Evolutionary conservation across 2,797 vertebrate species (phyloP).

Genomic region (Centroberyx gerrardi): DNA sequence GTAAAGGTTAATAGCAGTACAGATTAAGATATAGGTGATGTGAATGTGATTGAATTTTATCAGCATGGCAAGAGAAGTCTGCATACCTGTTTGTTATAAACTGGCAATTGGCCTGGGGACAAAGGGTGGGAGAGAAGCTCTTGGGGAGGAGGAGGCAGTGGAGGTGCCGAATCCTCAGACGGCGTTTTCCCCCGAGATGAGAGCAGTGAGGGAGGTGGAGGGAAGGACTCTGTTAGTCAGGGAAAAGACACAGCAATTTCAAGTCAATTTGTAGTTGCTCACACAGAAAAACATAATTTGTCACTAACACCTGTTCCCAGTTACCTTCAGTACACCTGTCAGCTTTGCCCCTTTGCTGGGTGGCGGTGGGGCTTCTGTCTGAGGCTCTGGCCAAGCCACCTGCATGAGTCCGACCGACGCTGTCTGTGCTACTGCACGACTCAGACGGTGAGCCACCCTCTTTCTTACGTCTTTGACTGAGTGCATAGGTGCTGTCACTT

Average conservation of each 20-base stretch:
- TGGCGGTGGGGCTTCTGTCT: slow-evolving; percentile 30
- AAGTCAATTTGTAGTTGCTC: slow-evolving; percentile 1
- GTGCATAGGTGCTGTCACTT: slow-evolving; percentile 41
- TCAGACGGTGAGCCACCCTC: slow-evolving; percentile 39
- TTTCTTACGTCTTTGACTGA: slow-evolving; percentile 42
- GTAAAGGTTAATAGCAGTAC: neutral
- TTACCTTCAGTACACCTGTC: slow-evolving; percentile 62
- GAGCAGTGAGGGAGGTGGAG: slow-evolving; percentile 46
- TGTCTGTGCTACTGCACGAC: slow-evolving; percentile 12
- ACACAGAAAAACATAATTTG: neutral
- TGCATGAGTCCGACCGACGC: slow-evolving; percentile 10
- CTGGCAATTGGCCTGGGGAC: slow-evolving; percentile 52
- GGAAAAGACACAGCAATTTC: neutral
- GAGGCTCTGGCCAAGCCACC: slow-evolving; percentile 13
- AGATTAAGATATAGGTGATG: neutral
- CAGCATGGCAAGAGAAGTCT: neutral
- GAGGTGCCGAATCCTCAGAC: slow-evolving; percentile 53
- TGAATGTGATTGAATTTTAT: neutral
- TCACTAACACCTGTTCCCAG: slow-evolving; percentile 3
- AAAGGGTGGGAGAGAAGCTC: slow-evolving; percentile 42
- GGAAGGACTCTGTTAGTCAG: slow-evolving; percentile 59
- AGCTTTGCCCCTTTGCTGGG: slow-evolving; percentile 27
- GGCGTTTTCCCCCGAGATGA: slow-evolving; percentile 33
- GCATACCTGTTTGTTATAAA: slow-evolving; percentile 74
- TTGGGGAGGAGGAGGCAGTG: slow-evolving; percentile 60